phyloP scores from a whole-genome alignment of 2,113 vertebrate genomes.

The Sapayoa aenigma region DNA sequence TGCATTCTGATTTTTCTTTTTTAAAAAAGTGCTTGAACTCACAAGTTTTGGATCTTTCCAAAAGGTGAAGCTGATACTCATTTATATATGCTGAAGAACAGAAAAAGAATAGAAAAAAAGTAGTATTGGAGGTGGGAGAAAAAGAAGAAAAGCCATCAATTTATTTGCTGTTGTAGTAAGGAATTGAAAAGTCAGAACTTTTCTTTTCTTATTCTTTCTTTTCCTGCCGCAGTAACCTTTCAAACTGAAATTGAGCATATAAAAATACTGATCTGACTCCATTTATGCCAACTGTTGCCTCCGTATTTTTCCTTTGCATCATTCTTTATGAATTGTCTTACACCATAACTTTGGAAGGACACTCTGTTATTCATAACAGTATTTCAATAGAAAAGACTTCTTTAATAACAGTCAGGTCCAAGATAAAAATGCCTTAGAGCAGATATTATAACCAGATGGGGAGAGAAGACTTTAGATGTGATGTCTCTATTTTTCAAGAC shows the following conservation, averaged over 20 bases:
- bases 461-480: not conserved
- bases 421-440: not conserved
- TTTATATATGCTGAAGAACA: not conserved
- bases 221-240: not conserved
- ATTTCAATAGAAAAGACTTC: not conserved
- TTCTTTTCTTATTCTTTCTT: not conserved
- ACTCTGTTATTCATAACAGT: not conserved
- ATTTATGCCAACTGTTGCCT: not conserved
- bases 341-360: not conserved
- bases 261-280: not conserved
- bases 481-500: not conserved
- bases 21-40: not conserved
- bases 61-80: not conserved
- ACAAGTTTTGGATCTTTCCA: not conserved
- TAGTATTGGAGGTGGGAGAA: not conserved
- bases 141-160: not conserved
- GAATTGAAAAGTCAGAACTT: not conserved
- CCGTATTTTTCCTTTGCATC: not conserved
- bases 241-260: not conserved
- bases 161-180: not conserved
- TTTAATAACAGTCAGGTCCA: not conserved
- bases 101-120: not conserved
- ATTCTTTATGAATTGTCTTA: not conserved
- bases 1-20: not conserved
- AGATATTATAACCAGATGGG: not conserved